A percentile compares a stretch with the other conserved stretches of the same genome.
phyloP scores from a whole-genome alignment of 1,140 invertebrate species.

The Chironomus striatipennis region DNA sequence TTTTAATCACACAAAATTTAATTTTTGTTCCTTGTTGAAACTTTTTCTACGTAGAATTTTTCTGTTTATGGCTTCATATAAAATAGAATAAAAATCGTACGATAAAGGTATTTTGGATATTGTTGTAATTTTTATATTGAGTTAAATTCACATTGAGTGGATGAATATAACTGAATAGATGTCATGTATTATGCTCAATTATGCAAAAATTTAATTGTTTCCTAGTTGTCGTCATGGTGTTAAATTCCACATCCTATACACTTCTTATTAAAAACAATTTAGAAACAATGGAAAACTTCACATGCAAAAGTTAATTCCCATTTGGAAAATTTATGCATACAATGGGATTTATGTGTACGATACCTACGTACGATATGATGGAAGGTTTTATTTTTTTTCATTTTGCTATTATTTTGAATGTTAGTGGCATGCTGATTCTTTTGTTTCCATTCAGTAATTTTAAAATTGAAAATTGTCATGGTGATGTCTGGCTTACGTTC shows the following conservation, averaged over 20 bases:
- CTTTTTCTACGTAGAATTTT: no score
- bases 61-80: not conserved
- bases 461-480: not conserved
- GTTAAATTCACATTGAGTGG: not conserved
- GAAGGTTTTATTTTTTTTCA: not conserved
- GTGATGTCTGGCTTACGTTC: constrained; percentile 11
- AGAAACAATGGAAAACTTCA: constrained; percentile 3
- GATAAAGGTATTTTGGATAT: not conserved
- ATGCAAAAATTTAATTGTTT: constrained; percentile 1
- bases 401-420: not conserved
- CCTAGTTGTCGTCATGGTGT: constrained; percentile 5
- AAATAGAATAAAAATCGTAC: not conserved
- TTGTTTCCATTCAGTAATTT: constrained; percentile 3
- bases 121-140: not conserved
- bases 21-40: not conserved
- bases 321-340: constrained; percentile 2
- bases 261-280: not conserved
- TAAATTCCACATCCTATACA: not conserved
- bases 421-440: constrained; percentile 4
- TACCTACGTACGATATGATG: not conserved
- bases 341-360: not conserved
- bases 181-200: not conserved
- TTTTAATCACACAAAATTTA: not conserved
- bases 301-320: constrained; percentile 5
- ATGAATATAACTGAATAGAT: not conserved